Percentiles rank a stretch among this genome's conserved stretches.
These are phyloP conservation scores for Apis dorsata DNA, from an alignment of 1,140 invertebrate species.

Conservation along the genomic window DNA sequence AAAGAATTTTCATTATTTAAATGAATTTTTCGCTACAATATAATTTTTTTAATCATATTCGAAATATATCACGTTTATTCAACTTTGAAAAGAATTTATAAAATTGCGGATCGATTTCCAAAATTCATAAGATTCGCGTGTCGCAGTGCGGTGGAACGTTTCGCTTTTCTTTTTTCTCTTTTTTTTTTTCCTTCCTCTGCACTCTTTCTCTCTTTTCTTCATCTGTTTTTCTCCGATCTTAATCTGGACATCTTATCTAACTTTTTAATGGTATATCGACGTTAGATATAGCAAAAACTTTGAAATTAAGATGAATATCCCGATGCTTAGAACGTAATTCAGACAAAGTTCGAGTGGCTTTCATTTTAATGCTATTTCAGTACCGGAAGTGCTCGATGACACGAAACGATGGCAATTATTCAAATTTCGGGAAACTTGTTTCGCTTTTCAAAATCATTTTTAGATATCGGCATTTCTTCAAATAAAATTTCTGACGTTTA, in stretches of 20 bases:
- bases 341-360: conserved; percentile 9
- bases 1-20: too few relatives aligned
- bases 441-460: neutral
- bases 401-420: neutral
- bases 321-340: neutral
- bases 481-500: too few relatives aligned
- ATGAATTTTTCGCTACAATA: too few relatives aligned
- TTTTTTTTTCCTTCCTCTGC: too few relatives aligned
- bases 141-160: neutral
- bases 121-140: neutral
- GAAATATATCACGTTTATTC: too few relatives aligned
- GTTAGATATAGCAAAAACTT: conserved; percentile 33
- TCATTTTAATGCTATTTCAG: neutral
- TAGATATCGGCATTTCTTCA: neutral
- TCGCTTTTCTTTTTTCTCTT: neutral
- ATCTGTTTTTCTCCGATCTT: neutral
- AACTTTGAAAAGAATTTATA: too few relatives aligned
- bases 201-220: neutral
- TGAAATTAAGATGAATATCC: conserved; percentile 33
- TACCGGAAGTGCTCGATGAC: conserved; percentile 2
- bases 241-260: conserved; percentile 44
- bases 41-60: too few relatives aligned
- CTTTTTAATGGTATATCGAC: conserved; percentile 45
- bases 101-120: too few relatives aligned
- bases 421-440: neutral